Evolutionary conservation across 1,140 invertebrate species (phyloP).

Genomic region (Drosophila funebris): DNA sequence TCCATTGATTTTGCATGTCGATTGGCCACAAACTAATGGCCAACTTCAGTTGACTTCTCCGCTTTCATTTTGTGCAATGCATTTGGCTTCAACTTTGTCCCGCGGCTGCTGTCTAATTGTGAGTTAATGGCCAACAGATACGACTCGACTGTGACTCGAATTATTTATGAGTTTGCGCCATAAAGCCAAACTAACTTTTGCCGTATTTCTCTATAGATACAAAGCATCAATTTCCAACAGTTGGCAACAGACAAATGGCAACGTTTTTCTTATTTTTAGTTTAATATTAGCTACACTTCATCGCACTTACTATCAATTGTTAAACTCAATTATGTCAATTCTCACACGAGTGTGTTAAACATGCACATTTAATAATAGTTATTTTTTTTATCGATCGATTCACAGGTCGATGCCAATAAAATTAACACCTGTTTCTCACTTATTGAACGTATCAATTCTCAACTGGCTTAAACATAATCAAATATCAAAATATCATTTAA

Average conservation of each 20-base stretch:
- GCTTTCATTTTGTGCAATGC: constrained; percentile 34
- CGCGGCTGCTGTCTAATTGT: constrained; percentile 35
- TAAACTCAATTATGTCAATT: constrained; percentile 18
- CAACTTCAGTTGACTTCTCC: constrained; percentile 31
- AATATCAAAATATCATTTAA: not conserved
- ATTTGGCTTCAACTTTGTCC: not conserved
- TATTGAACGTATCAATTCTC: constrained; percentile 11
- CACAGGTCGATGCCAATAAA: not conserved
- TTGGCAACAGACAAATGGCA: constrained; percentile 22
- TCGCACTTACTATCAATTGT: not conserved
- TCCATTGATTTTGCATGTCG: constrained; percentile 66
- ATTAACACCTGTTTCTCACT: not conserved
- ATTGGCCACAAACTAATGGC: constrained; percentile 63
- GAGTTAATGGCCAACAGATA: constrained; percentile 27
- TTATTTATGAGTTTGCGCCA: constrained; percentile 1
- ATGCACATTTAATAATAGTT: constrained; percentile 24
- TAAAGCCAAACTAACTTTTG: too few species aligned
- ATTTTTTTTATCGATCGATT: not conserved
- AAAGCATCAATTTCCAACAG: not conserved
- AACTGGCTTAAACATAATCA: not conserved
- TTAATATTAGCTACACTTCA: not conserved
- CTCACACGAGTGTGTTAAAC: constrained; percentile 54
- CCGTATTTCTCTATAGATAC: not conserved
- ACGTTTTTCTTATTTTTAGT: not conserved
- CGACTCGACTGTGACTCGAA: not conserved